Evolutionary conservation across 2,888 invertebrate species (phyloP), one percentile per base, ranked within the genome.

Genomic region (Stenchaetothrips biformis): DNA sequence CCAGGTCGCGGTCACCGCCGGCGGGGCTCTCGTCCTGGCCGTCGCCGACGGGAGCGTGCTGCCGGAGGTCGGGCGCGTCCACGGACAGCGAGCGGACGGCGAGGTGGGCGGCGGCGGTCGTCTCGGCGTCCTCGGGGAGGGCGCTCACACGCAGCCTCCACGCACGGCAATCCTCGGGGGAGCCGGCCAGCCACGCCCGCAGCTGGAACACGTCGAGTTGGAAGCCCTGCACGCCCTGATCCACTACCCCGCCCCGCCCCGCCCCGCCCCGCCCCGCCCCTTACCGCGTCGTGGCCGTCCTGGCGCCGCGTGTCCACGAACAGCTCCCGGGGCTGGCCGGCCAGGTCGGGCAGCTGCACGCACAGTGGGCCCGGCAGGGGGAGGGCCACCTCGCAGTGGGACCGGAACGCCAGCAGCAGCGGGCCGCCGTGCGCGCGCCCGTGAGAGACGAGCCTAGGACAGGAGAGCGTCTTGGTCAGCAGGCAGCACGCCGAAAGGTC

Each of bases 281-380:
- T 59, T 13, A 59, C 59, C 59, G 59, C 16, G 18, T 59, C 18
- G 21, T 74, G 21, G 8, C 25, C 67, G 37, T 37, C 37, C 37
- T 37, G 37, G 37, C 11, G 67, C 9, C 25, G 67, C 67, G 25
- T 25, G 67, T 74, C 67, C 21, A 74, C 67, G 67, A 74, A 74
- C 25, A 74, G 67, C 67, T 74, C 67, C 67, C 67, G 21, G 25
- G 67, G 67, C 25, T 74, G 67, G 25, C 67, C 25, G 67, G 67
- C 67, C 25, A 25, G 67, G 67, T 74, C 21, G 25, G 67, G 67
- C 67, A 74, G 67, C 67, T 74, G 67, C 25, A 21, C 67, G 67
- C 67, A 74, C 67, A 74, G 67, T 0, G 67, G 67, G 1, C 67
- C 67, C 9, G 67, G 67, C 67, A 74, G 67, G 7, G 67, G 67